Conservation (phyloP, 2,113 vertebrate species). For the Myiopsitta monachus region DNA sequence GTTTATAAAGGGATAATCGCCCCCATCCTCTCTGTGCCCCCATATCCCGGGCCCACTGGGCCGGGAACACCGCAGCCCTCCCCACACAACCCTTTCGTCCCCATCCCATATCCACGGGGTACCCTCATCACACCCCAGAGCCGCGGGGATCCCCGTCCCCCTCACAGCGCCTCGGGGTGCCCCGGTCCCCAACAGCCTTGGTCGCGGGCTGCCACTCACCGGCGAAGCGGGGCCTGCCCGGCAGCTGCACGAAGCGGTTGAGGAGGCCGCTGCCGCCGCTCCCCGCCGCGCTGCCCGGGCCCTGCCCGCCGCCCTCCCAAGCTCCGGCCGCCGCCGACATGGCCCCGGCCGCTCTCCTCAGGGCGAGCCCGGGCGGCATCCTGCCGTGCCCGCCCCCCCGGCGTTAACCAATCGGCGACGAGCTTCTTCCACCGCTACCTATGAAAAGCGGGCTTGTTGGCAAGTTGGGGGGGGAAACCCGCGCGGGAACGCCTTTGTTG, state of each 20-base stretch:
- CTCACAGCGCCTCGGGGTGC: background rate
- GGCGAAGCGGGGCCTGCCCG: conserved; percentile 82
- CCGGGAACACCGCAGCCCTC: background rate
- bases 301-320: conserved; percentile 63
- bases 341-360: background rate
- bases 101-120: rapidly evolving
- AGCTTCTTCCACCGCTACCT: conserved; percentile 49
- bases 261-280: conserved; percentile 50
- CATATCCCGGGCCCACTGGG: rapidly evolving
- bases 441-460: conserved; percentile 69
- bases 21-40: background rate
- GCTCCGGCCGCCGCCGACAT: conserved; percentile 74
- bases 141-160: no score
- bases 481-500: background rate
- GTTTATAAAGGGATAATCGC: rapidly evolving
- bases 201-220: conserved; percentile 75
- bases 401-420: conserved; percentile 1
- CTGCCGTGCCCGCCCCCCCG: background rate
- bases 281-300: conserved; percentile 9
- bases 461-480: background rate
- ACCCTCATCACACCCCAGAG: rapidly evolving
- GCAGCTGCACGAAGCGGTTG: conserved; percentile 85
- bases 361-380: background rate
- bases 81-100: background rate
- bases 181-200: background rate